These are phyloP conservation scores for Zelleria hepariella DNA, from an alignment of 2,888 invertebrate genomes.

Conservation along the genomic window DNA sequence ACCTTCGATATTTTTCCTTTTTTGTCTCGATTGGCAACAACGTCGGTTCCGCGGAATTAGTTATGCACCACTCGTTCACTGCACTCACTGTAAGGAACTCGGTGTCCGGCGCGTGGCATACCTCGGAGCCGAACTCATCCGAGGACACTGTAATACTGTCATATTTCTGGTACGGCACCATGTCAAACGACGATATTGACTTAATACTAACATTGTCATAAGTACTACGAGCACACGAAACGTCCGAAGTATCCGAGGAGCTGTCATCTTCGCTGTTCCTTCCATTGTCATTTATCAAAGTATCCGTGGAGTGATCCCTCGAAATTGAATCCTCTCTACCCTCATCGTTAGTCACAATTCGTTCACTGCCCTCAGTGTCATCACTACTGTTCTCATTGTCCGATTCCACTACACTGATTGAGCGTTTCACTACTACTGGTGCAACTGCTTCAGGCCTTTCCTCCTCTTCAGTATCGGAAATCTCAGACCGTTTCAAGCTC, in stretches of 20 bases:
- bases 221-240: slow-evolving; percentile 52
- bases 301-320: slow-evolving; percentile 61
- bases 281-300: slow-evolving; percentile 52
- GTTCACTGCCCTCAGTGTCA: slow-evolving; percentile 41
- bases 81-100: slow-evolving; percentile 66
- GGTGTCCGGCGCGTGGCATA: slow-evolving; percentile 60
- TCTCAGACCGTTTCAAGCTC: slow-evolving; percentile 53
- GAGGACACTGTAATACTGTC: slow-evolving; percentile 67
- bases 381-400: slow-evolving; percentile 26
- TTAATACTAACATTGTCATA: slow-evolving; percentile 68
- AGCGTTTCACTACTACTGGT: neutral
- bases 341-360: slow-evolving; percentile 26
- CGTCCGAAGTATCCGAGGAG: slow-evolving; percentile 43
- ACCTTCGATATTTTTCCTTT: slow-evolving; percentile 70
- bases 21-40: slow-evolving; percentile 59
- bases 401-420: slow-evolving; percentile 17
- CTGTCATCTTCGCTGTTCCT: slow-evolving; percentile 43
- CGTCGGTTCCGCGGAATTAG: slow-evolving; percentile 54
- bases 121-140: slow-evolving; percentile 66
- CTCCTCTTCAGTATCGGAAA: slow-evolving; percentile 55
- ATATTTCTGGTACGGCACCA: slow-evolving; percentile 65
- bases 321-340: slow-evolving; percentile 52
- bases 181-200: slow-evolving; percentile 63
- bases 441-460: slow-evolving; percentile 17
- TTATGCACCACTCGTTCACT: slow-evolving; percentile 67